Evolutionary conservation across 2,113 vertebrate genomes (phyloP).

Genomic region (Carettochelys insculpta): DNA sequence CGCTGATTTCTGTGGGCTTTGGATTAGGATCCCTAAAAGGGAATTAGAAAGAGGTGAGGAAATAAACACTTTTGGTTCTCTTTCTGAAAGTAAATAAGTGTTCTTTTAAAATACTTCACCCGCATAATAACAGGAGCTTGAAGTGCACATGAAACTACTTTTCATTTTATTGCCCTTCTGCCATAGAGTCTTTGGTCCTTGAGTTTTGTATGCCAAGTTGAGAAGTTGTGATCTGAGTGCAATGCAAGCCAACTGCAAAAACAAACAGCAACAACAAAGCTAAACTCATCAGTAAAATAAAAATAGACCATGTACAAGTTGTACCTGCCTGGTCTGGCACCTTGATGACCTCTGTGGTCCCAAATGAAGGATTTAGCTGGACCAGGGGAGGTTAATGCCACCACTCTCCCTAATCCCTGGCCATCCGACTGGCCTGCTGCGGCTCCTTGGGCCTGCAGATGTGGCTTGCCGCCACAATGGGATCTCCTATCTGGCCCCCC

Average conservation of each 20-base stretch:
- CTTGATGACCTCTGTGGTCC: too few relatives aligned
- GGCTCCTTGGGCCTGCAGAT: too few relatives aligned
- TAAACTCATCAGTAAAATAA: constrained; percentile 23
- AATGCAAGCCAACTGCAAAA: not conserved
- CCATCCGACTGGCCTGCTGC: too few relatives aligned
- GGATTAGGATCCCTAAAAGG: not conserved
- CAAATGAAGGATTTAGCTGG: too few relatives aligned
- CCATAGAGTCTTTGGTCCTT: not conserved
- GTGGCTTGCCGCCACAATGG: too few relatives aligned
- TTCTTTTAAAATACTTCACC: not conserved
- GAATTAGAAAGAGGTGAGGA: constrained; percentile 7
- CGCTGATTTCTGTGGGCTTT: not conserved
- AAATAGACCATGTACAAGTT: constrained; percentile 31
- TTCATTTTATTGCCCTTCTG: not conserved
- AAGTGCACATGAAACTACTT: not conserved
- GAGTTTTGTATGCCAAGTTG: not conserved
- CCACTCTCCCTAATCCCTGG: too few relatives aligned
- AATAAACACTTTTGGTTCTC: fast-evolving
- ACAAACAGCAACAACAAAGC: too few relatives aligned
- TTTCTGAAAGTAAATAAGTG: not conserved
- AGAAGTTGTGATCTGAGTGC: not conserved
- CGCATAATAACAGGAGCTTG: not conserved
- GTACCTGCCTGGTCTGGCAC: too few relatives aligned
- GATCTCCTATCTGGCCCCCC: too few relatives aligned
- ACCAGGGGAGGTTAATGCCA: too few relatives aligned